These are phyloP conservation scores for Gadopsis marmoratus DNA, from an alignment of 2,797 vertebrate genomes.

Conservation along the genomic window DNA sequence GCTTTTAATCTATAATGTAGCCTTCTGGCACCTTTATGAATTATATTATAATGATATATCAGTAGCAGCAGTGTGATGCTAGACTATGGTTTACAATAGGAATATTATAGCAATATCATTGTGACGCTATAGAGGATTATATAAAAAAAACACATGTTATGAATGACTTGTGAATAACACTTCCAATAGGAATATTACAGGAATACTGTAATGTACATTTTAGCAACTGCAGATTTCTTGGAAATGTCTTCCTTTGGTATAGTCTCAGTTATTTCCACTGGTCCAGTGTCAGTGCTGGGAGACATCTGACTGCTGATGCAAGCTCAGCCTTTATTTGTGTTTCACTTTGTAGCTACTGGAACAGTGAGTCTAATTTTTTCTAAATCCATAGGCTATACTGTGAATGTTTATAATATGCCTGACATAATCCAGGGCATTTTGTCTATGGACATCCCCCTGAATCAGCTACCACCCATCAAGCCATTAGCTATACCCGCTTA, in stretches of 20 bases:
- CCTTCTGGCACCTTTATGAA: not conserved
- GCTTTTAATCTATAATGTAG: not conserved
- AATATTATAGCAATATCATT: not conserved
- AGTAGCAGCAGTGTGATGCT: not conserved
- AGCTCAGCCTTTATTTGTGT: not conserved
- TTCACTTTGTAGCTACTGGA: constrained; percentile 12
- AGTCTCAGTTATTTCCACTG: not conserved
- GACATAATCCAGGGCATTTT: not conserved
- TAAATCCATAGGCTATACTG: not conserved
- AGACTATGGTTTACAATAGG: not conserved
- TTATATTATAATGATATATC: not conserved
- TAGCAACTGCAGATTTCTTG: not conserved
- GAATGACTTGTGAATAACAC: not conserved
- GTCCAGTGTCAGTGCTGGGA: not conserved
- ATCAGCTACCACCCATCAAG: not conserved
- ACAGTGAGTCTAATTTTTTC: constrained; percentile 8
- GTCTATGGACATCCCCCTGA: not conserved
- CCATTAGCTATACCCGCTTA: not conserved
- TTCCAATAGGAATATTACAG: not conserved
- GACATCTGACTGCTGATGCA: constrained; percentile 1
- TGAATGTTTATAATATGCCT: not conserved
- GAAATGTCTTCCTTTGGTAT: not conserved
- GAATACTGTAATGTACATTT: not conserved
- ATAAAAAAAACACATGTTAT: not conserved
- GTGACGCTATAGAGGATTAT: not conserved